Evolutionary conservation across 2,113 vertebrate genomes (phyloP).

Genomic region (human): DNA sequence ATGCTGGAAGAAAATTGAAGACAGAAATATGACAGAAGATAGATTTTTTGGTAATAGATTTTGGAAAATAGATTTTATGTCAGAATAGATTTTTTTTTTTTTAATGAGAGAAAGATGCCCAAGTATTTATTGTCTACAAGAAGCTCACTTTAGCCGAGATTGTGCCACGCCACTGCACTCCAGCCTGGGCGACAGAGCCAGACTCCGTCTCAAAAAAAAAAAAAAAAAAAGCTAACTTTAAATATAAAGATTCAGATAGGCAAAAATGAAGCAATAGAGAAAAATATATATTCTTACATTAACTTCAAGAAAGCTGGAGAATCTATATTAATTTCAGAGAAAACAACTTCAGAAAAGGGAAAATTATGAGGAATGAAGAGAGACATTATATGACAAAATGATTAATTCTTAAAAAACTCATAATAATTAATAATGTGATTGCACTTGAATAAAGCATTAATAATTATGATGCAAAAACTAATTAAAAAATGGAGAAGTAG

Average conservation of each 20-base stretch:
- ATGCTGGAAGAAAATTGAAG: neutral
- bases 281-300: neutral
- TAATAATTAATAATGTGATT: neutral
- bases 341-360: neutral
- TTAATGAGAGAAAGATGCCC: neutral
- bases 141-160: neutral
- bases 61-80: no score
- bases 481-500: no score
- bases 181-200: no score
- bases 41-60: no score
- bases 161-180: no score
- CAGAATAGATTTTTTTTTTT: no score
- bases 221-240: neutral
- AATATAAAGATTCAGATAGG: neutral
- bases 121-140: neutral
- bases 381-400: neutral
- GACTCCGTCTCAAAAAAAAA: no score
- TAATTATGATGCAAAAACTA: neutral
- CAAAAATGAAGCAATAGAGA: neutral
- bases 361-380: neutral
- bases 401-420: neutral
- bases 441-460: no score
- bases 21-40: neutral
- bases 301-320: neutral
- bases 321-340: neutral